These are phyloP conservation scores for Muraenolepis orangiensis DNA, from an alignment of 2,797 vertebrate genomes.

Conservation along the genomic window DNA sequence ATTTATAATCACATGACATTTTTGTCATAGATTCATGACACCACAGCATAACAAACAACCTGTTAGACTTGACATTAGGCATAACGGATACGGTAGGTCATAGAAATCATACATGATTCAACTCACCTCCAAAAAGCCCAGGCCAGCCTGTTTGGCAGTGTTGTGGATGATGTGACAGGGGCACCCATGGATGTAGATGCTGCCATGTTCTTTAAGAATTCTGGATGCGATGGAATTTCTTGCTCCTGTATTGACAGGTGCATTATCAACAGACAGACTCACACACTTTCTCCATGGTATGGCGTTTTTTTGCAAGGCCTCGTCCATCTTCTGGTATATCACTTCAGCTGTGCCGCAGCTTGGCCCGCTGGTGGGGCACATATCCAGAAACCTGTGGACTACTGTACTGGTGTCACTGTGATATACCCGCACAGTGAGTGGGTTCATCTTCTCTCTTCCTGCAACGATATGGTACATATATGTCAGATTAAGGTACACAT, in stretches of 20 bases:
- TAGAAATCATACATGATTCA: background rate
- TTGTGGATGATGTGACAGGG: slow-evolving; percentile 2
- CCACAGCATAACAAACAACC: background rate
- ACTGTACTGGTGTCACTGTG: slow-evolving; percentile 1
- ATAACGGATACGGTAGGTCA: background rate
- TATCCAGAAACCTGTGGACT: slow-evolving; percentile 11
- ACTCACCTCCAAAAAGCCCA: background rate
- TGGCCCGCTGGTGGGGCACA: too few relatives aligned
- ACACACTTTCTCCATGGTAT: slow-evolving; percentile 31
- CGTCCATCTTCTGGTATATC: slow-evolving; percentile 26
- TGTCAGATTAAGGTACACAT: too few relatives aligned
- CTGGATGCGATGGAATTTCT: slow-evolving; percentile 6
- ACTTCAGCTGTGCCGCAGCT: too few relatives aligned
- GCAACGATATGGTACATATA: background rate
- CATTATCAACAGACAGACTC: slow-evolving; percentile 15
- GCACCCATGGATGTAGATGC: slow-evolving; percentile 9
- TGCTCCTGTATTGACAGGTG: slow-evolving; percentile 5
- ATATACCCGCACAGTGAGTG: slow-evolving; percentile 7
- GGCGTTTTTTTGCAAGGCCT: slow-evolving; percentile 1
- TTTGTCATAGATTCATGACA: slow-evolving; percentile 5
- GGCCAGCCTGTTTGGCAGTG: slow-evolving; percentile 5
- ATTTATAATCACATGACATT: too few relatives aligned
- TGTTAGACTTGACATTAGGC: background rate
- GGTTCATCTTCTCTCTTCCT: too few relatives aligned
- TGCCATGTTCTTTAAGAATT: background rate